Percentiles rank a stretch among this genome's conserved stretches.
These are phyloP conservation scores for Meloidogyne hapla DNA, from an alignment of 1,140 invertebrate species.

Conservation along the genomic window DNA sequence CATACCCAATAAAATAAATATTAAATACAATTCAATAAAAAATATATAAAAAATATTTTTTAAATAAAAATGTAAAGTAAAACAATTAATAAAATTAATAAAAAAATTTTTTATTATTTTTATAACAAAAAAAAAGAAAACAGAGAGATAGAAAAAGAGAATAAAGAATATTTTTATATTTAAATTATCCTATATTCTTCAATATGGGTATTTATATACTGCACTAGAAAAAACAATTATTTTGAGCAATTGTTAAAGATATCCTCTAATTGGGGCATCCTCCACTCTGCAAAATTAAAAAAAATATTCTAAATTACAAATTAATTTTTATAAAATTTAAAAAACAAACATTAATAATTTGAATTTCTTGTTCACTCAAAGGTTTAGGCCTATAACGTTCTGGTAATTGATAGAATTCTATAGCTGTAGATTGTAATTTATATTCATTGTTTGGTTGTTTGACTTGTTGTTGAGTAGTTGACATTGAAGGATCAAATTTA, in stretches of 20 bases:
- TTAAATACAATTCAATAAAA: neutral
- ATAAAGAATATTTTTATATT: constrained; percentile 11
- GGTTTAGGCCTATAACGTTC: constrained; percentile 42
- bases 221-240: neutral
- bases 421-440: constrained; percentile 1
- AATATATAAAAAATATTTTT: neutral
- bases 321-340: neutral
- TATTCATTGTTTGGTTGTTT: neutral
- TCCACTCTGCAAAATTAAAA: constrained; percentile 14
- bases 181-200: neutral
- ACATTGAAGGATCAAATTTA: constrained; percentile 36
- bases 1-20: neutral
- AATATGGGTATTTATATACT: neutral
- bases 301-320: no score
- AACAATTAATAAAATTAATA: neutral
- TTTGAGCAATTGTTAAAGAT: constrained; percentile 10
- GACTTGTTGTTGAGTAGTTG: neutral
- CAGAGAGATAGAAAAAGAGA: neutral
- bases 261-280: constrained; percentile 4
- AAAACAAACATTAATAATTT: constrained; percentile 52
- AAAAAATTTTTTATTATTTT: neutral
- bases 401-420: constrained; percentile 51
- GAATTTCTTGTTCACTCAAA: constrained; percentile 57
- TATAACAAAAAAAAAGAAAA: neutral
- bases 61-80: neutral